Conservation (phyloP, 2,797 vertebrate genomes). For the Picus viridis region DNA sequence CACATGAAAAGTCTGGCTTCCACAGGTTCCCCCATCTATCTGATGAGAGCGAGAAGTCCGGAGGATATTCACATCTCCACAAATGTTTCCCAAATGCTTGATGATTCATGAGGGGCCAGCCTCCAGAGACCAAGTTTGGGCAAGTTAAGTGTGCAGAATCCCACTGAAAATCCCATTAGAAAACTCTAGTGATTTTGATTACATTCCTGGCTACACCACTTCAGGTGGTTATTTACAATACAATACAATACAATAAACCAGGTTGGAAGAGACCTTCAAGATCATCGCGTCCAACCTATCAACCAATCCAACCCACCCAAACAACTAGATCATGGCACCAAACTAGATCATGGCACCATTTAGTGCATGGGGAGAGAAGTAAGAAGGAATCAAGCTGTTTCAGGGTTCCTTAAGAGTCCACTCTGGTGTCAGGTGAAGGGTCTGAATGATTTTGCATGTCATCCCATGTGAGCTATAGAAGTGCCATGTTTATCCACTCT, state of each 20-base stretch:
- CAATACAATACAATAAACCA: too few species aligned
- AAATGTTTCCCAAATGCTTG: slow-evolving; percentile 8
- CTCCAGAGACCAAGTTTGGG: not conserved
- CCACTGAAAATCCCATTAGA: not conserved
- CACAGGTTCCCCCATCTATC: not conserved
- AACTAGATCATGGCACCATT: too few species aligned
- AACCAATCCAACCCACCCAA: too few species aligned
- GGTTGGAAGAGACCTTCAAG: too few species aligned
- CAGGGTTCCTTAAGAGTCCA: not conserved
- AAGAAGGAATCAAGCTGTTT: not conserved
- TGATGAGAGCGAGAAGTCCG: not conserved
- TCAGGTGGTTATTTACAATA: not conserved
- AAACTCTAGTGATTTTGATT: not conserved
- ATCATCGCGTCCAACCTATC: too few species aligned
- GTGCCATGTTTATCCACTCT: not conserved
- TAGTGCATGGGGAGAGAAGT: accelerated
- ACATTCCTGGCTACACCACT: not conserved
- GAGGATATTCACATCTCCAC: not conserved
- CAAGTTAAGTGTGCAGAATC: not conserved
- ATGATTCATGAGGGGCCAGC: not conserved
- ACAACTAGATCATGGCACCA: too few species aligned
- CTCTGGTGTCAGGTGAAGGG: not conserved
- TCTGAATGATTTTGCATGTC: not conserved
- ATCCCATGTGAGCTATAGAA: not conserved
- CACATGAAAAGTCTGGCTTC: not conserved